Evolutionary conservation across 2,113 vertebrate species (phyloP), one percentile per base, ranked within the genome.

Genomic region (Bujurquina vittata): DNA sequence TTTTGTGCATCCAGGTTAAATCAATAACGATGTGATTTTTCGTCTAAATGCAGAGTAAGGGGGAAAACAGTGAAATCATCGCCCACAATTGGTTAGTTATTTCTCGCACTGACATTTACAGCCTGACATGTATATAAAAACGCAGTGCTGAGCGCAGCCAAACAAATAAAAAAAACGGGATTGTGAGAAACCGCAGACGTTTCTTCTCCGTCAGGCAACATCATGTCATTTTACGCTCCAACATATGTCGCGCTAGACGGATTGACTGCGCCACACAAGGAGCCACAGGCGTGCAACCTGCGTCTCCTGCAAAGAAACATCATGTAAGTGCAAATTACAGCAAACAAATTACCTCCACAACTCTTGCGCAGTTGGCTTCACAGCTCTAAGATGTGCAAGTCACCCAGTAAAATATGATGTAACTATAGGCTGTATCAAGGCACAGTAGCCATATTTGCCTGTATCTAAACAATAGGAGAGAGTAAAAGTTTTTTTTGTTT

Each of bases 181-280:
- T 29, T 63, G 93, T 72, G 92, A 83, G 52, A 92, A 91, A 88
- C 89, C 88, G 77, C 89, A 90, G 80, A 88, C 59, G 22, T 26
- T 54, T 76, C 78, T 72, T 79, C 79, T 57, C 65, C 56, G 54
- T 79, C 4, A 3, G 52, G 10, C 26, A 14, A 62, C 15, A 40
- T 91, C 72, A 9, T 84, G 85, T 83, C 61, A 86, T 89, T 89
- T 83, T 55, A 79, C 60, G 43, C 63, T 10, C 11, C 62, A 43
- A 67, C 80, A 56, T 69, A 60, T 63, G 55, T 52, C 12, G 58
- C 23, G 40, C 33, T 55, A 12, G 18, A 72, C 18, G 60, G 46
- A n/a, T 58, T 63, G 9, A 59, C 59, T 76, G 72, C 29, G 40
- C 81, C 86, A 75, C 62, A 75, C 55, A 26, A n/a, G 62, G n/a